Base-by-base conservation (phyloP, 2,888 invertebrate genomes). In the Dynastes tityus region DNA sequence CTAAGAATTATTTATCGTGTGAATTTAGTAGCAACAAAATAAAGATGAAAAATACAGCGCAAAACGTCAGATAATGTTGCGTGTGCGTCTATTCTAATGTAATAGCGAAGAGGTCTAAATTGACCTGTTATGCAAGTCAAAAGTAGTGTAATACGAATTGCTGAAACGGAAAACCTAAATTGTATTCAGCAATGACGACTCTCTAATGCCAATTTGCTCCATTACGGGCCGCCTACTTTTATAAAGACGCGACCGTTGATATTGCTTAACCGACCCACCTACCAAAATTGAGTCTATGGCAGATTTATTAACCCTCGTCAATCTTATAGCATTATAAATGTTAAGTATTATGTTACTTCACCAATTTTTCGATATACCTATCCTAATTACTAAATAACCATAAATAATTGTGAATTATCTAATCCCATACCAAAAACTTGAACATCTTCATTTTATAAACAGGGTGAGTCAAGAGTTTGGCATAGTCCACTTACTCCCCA, bases 151-250 rank as follows among this genome's bases (percentile, higher is more conserved):
- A 75, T 80, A 76, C 71, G 58, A 65, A 78, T 79, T 76, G 77
- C 64, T 74, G 64, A 77, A 80, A 80, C 80, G 81, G 81, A 82
- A 82, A 79, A 81, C 78, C 79, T 81, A 82, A 82, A 81, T 82
- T 82, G 80, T 76, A 76, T 64, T 51, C 78, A 80, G 79, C 61
- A 73, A 73, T 80, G 76, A 71, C 63, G 71, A 78, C 77, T 81
- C 78, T 79, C 63, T 67, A 67, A 67, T 67, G 76, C 80, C 81
- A 82, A 82, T 73, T 82, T 82, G 81, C 76, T 63, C 79, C 75
- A 82, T 81, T 82, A 80, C 77, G 70, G 77, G 78, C 80, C 80
- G 80, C 81, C 81, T 79, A 82, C 81, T 80, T 73, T 77, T 63
- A 71, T 49, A 61, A 63, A 61, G 77, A 71, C 45, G 67, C 45